Base-by-base conservation (phyloP, 2,888 invertebrate species). In the Drosophila tripunctata region DNA sequence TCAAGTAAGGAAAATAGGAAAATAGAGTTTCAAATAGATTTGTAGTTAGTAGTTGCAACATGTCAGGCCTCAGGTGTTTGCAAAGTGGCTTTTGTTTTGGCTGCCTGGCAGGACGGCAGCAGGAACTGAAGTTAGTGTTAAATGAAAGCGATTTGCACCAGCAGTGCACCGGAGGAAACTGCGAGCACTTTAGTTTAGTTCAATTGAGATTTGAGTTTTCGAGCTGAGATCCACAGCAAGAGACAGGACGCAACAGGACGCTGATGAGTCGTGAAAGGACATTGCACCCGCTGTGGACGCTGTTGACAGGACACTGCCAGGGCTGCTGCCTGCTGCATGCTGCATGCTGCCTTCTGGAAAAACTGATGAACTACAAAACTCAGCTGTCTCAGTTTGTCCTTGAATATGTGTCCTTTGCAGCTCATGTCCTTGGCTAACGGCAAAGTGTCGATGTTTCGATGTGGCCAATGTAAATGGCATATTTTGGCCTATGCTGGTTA, bases 401-500 rank as follows among this genome's bases (percentile, higher is more conserved):
- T 57, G 67, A 61, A 50, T 15, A 38, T 22, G 15, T 52, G 62
- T 52, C 52, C 67, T 71, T 65, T 56, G 33, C 22, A 8, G 33
- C 21, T 15, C n/a, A n/a, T n/a, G n/a, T n/a, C n/a, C n/a, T n/a
- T n/a, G n/a, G n/a, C n/a, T n/a, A n/a, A n/a, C n/a, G n/a, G n/a
- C n/a, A n/a, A n/a, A n/a, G n/a, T n/a, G n/a, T n/a, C n/a, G n/a
- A n/a, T n/a, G 33, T 10, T 12, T 45, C 43, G 75, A 65, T 82
- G 78, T 85, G 83, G 83, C 83, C 83, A 84, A 65, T 35, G 64
- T 80, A 78, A 84, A 84, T 80, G 80, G 61, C 66, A 81, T 84
- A 83, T 84, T 84, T 86, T 83, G 83, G 76, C 67, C 80, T 63
- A 64, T 78, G 73, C 83, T 85, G 83, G 83, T 84, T 84, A 84